Conservation (phyloP, 2,113 vertebrate species). For the Panthera uncia region DNA sequence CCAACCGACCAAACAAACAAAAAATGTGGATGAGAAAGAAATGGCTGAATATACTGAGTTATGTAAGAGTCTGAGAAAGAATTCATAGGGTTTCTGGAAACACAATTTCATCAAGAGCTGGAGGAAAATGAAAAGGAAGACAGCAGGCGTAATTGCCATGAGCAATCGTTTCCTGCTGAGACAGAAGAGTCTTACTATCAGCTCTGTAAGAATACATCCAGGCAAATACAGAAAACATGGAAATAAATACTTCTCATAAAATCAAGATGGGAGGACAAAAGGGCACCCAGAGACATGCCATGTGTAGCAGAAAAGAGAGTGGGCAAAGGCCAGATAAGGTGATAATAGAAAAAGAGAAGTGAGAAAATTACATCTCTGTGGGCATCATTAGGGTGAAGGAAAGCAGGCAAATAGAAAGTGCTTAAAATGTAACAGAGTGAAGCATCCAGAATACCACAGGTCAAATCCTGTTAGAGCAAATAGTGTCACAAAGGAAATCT, state of each 20-base stretch:
- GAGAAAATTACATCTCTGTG: constrained; percentile 72
- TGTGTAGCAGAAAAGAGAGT: constrained; percentile 48
- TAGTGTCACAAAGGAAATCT: constrained; percentile 53
- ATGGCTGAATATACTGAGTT: constrained; percentile 74
- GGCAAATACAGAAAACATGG: constrained; percentile 81
- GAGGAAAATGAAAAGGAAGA: constrained; percentile 83
- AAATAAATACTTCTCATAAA: constrained; percentile 83
- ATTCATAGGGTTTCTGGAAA: constrained; percentile 82
- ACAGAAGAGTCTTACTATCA: constrained; percentile 80
- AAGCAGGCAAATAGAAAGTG: constrained; percentile 64
- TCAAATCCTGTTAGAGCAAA: constrained; percentile 61
- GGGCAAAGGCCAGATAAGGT: constrained; percentile 73
- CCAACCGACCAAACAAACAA: constrained; percentile 77
- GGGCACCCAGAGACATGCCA: constrained; percentile 52
- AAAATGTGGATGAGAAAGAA: constrained; percentile 73
- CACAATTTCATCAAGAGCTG: constrained; percentile 83
- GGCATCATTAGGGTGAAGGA: constrained; percentile 60
- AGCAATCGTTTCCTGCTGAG: constrained; percentile 83
- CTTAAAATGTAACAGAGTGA: constrained; percentile 62
- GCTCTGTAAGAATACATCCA: constrained; percentile 76
- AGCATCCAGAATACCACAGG: constrained; percentile 35
- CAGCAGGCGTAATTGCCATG: constrained; percentile 82
- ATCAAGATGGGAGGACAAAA: constrained; percentile 79
- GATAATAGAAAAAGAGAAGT: constrained; percentile 65
- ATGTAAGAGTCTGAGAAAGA: constrained; percentile 75